phyloP scores from a whole-genome alignment of 2,113 vertebrate species.

The Spheniscus mendiculus region DNA sequence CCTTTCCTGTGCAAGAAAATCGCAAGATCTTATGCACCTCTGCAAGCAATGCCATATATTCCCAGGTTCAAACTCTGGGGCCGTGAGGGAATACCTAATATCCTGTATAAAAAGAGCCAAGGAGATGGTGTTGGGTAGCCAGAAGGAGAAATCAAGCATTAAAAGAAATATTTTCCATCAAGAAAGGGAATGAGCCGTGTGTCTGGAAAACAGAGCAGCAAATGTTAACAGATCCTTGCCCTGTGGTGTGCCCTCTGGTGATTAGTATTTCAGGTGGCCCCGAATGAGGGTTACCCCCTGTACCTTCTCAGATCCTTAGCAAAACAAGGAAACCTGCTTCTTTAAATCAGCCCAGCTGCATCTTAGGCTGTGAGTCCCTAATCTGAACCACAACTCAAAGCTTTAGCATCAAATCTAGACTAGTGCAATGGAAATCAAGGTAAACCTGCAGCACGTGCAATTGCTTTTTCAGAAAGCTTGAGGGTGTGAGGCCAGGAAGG shows the following conservation, averaged over 20 bases:
- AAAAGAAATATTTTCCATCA: background rate
- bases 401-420: background rate
- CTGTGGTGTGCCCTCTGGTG: background rate
- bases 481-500: background rate
- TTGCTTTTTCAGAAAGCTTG: background rate
- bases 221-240: background rate
- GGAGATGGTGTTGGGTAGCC: background rate
- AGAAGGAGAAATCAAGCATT: background rate
- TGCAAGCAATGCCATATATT: background rate
- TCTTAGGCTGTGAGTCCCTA: background rate
- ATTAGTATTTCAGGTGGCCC: background rate
- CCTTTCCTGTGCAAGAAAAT: background rate
- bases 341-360: background rate
- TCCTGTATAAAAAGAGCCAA: background rate
- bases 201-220: background rate
- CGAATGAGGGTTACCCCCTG: background rate
- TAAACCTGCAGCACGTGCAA: background rate
- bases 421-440: background rate
- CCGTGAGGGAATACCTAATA: fast-evolving
- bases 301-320: background rate
- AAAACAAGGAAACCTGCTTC: background rate
- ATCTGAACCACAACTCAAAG: background rate
- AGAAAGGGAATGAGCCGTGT: background rate
- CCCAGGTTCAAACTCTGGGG: background rate
- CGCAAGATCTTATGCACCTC: background rate